These are phyloP conservation scores for Drosophila neutralis DNA, from an alignment of 2,888 invertebrate species.

Conservation along the genomic window DNA sequence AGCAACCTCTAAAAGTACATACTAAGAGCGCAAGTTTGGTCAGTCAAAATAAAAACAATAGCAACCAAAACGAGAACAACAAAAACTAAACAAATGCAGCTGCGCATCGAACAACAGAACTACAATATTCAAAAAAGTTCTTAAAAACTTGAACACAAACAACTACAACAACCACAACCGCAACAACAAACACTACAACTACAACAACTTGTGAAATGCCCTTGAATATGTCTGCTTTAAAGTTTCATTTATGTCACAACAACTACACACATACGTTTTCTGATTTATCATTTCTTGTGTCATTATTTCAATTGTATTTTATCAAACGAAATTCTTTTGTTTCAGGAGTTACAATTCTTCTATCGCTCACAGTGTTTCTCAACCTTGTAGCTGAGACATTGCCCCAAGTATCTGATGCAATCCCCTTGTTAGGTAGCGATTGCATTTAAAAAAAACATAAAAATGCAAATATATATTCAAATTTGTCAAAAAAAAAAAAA, in stretches of 20 bases:
- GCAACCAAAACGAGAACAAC: constrained; percentile 28
- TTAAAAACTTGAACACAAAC: constrained; percentile 41
- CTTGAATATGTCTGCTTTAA: constrained; percentile 54
- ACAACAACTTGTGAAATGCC: constrained; percentile 43
- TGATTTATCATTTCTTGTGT: constrained; percentile 67
- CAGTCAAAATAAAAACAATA: constrained; percentile 22
- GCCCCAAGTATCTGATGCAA: constrained; percentile 99
- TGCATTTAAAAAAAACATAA: constrained; percentile 83
- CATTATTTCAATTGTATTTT: constrained; percentile 72
- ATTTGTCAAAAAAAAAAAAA: constrained; percentile 75
- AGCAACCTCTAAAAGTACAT: constrained; percentile 44
- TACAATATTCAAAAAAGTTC: constrained; percentile 5
- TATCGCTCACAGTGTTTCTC: constrained; percentile 99
- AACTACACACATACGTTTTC: constrained; percentile 65
- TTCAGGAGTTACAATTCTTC: constrained; percentile 99
- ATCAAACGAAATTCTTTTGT: constrained; percentile 85
- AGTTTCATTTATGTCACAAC: constrained; percentile 62
- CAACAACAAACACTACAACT: constrained; percentile 14
- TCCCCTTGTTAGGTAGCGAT: constrained; percentile 98
- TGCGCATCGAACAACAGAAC: constrained; percentile 12
- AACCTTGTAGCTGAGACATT: constrained; percentile 99
- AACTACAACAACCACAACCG: constrained; percentile 26
- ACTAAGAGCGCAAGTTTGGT: constrained; percentile 47
- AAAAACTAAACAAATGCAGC: constrained; percentile 19
- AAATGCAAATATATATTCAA: constrained; percentile 84